phyloP scores from a whole-genome alignment of 1,140 invertebrate genomes.

The Scaptomyza graminum region DNA sequence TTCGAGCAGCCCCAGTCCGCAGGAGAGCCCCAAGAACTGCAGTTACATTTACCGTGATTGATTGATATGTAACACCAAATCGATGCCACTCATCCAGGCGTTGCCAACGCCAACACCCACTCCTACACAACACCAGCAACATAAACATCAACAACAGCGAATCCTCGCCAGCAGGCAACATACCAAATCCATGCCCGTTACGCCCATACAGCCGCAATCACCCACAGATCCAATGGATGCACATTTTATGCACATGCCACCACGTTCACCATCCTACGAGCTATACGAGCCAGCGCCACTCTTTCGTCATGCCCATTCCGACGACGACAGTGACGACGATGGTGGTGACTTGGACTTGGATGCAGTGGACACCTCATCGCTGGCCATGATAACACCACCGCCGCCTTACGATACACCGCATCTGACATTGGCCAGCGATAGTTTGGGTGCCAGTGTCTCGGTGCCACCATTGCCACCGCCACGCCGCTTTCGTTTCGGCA shows the following conservation, averaged over 20 bases:
- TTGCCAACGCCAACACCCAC: constrained; percentile 43
- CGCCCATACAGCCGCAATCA: constrained; percentile 75
- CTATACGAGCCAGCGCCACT: constrained; percentile 46
- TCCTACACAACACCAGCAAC: constrained; percentile 30
- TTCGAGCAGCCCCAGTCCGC: constrained; percentile 83
- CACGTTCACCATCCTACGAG: constrained; percentile 62
- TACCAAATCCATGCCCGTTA: constrained; percentile 80
- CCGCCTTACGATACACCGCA: constrained; percentile 78
- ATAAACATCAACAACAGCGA: constrained; percentile 24
- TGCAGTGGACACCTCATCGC: constrained; percentile 68
- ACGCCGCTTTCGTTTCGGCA: constrained; percentile 75
- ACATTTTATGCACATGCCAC: constrained; percentile 41
- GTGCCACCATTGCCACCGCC: constrained; percentile 53
- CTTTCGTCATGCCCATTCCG: constrained; percentile 46
- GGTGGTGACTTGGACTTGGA: constrained; percentile 44
- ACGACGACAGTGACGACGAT: constrained; percentile 33
- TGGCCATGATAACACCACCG: constrained; percentile 81
- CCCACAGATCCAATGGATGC: constrained; percentile 55
- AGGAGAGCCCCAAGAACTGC: constrained; percentile 84
- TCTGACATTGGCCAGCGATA: constrained; percentile 9
- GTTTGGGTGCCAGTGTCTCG: constrained; percentile 7
- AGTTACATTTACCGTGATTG: constrained; percentile 84
- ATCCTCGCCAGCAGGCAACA: constrained; percentile 41
- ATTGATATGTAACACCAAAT: constrained; percentile 84
- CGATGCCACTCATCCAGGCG: constrained; percentile 83